A percentile compares a stretch with the other conserved stretches of the same genome.
These are phyloP conservation scores for Nemapogon koenigi DNA, from an alignment of 2,888 invertebrate genomes.

Conservation along the genomic window DNA sequence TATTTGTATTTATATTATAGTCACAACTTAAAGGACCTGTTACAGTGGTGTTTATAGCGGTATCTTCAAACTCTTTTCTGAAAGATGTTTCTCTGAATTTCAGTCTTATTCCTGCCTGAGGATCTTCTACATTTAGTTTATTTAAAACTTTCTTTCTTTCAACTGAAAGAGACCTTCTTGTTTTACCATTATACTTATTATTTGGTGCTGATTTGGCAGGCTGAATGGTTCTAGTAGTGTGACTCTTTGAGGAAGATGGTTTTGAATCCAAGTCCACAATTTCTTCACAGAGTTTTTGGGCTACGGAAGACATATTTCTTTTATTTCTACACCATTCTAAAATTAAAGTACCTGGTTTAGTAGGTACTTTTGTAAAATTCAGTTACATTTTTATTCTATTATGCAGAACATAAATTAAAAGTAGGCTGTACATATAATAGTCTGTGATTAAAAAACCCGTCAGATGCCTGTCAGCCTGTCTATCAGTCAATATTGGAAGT, in stretches of 20 bases:
- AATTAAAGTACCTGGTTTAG: too few relatives aligned
- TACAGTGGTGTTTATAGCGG: conserved; percentile 28
- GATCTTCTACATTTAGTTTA: conserved; percentile 21
- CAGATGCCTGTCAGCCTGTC: too few relatives aligned
- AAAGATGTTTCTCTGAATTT: conserved; percentile 24
- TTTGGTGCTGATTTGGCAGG: conserved; percentile 10
- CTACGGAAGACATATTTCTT: conserved; percentile 36
- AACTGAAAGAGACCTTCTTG: conserved; percentile 21
- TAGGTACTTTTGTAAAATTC: background rate
- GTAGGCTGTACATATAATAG: too few relatives aligned
- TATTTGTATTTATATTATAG: too few relatives aligned
- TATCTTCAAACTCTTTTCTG: conserved; percentile 24
- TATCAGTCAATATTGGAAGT: too few relatives aligned
- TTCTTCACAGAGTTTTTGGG: conserved; percentile 33
- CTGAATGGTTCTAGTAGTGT: too few relatives aligned
- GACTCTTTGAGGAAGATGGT: conserved; percentile 15
- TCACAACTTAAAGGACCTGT: conserved; percentile 28
- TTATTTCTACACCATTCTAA: too few relatives aligned
- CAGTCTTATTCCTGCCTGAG: conserved; percentile 17
- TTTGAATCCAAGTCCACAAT: conserved; percentile 29
- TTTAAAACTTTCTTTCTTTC: conserved; percentile 27
- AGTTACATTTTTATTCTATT: background rate
- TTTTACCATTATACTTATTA: conserved; percentile 18
- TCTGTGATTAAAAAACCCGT: too few relatives aligned
- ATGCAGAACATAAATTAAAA: background rate